Base-by-base conservation (phyloP, 2,113 vertebrate species). In the Octodon degus region DNA sequence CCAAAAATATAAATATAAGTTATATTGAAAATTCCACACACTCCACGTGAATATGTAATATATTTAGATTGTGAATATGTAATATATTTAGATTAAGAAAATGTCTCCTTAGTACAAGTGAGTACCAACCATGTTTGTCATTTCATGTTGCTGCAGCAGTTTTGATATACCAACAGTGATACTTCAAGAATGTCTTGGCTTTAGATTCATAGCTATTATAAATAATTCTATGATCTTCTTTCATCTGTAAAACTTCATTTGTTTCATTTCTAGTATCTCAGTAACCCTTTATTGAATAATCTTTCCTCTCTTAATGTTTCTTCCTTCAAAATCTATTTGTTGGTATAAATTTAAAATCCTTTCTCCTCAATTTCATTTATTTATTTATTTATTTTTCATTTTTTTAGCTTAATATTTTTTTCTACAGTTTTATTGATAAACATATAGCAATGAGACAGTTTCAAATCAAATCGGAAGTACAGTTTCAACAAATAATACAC, bases 201-300 rank as follows among this genome's bases (percentile, higher is more conserved):
- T 53, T 94, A 82, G 62, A 25, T 79, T 90, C 32, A 58, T 37
- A 86, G 24, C 37, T 82, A 34, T 43, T 92, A n/a, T 63, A 82
- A 86, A 86, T 53, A 86, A 47, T 60, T 62, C 19, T 96, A 92
- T 90, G 37, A 81, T 91, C 62, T 47, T 2, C 17, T 92, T 86
- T 95, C 60, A 96, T 81, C 67, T 94, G 50, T 92, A 92, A 50
- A 86, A 92, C 17, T 85, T 84, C n/a, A 77, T 86, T 74, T 94
- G 63, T 67, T 96, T 96, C 50, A 67, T 67, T 91, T 91, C 27
- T 25, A 87, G 77, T 63, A 65, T 4, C 43, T 72, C 68, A 83
- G 7, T 83, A 93, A n/a, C 11, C 53, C 34, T 58, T 95, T 20
- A 67, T 70, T 58, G 70, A 70, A n/a, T 74, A 94, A 22, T 90